These are phyloP conservation scores for Eptatretus burgeri DNA, from an alignment of 2,113 vertebrate genomes.

Conservation along the genomic window DNA sequence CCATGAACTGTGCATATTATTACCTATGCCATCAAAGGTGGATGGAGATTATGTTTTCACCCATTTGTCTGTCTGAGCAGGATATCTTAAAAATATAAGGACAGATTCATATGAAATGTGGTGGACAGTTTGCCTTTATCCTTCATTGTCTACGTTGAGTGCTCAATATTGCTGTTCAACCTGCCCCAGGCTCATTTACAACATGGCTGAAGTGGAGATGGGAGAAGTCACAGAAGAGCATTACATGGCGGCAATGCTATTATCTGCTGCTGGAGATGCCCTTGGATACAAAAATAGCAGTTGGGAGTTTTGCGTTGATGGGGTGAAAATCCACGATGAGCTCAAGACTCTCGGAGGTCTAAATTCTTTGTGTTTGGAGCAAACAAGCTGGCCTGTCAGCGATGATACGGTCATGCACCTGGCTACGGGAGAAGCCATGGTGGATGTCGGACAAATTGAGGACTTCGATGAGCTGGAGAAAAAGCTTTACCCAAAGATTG, in stretches of 20 bases:
- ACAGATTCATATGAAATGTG: too few relatives aligned
- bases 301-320: slow-evolving; percentile 25
- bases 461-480: slow-evolving; percentile 1
- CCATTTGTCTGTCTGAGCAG: too few relatives aligned
- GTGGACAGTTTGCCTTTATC: too few relatives aligned
- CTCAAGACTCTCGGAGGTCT: slow-evolving; percentile 23
- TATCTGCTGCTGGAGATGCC: slow-evolving; percentile 29
- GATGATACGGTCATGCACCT: slow-evolving; percentile 47
- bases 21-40: too few relatives aligned
- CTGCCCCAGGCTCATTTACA: too few relatives aligned
- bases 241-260: slow-evolving; percentile 28
- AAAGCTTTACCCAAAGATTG: slow-evolving; percentile 20
- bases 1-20: too few relatives aligned
- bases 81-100: too few relatives aligned
- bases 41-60: too few relatives aligned
- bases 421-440: slow-evolving; percentile 31
- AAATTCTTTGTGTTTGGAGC: slow-evolving; percentile 14
- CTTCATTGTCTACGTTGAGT: too few relatives aligned
- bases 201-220: too few relatives aligned
- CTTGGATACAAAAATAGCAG: slow-evolving; percentile 19
- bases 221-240: slow-evolving; percentile 16
- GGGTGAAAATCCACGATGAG: slow-evolving; percentile 22
- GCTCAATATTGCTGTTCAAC: too few relatives aligned
- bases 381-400: slow-evolving; percentile 20
- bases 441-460: slow-evolving; percentile 13